These are phyloP conservation scores for Orcinus orca DNA, from an alignment of 2,113 vertebrate genomes.

Conservation along the genomic window DNA sequence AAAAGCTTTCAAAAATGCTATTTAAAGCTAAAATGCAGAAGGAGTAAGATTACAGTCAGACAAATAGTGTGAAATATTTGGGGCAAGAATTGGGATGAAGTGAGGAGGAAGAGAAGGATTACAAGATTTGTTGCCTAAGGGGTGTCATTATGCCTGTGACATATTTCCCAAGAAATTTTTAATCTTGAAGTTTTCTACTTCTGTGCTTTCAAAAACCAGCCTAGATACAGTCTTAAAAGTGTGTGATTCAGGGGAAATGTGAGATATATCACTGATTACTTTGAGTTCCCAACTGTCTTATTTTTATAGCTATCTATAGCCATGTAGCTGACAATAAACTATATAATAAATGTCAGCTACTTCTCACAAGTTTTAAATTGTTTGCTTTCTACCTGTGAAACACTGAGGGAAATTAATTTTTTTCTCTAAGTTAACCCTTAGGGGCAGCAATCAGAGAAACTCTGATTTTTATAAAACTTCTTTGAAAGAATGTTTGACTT, in stretches of 20 bases:
- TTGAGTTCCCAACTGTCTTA: slow-evolving; percentile 28
- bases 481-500: neutral
- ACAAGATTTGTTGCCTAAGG: neutral
- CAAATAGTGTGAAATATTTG: neutral
- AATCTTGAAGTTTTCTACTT: slow-evolving; percentile 9
- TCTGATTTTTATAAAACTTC: neutral
- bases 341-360: slow-evolving; percentile 52
- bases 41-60: neutral
- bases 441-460: slow-evolving; percentile 22
- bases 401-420: neutral
- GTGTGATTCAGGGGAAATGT: neutral
- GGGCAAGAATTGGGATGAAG: neutral
- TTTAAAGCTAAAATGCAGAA: neutral
- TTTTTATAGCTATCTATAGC: slow-evolving; percentile 57
- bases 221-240: neutral
- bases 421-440: neutral
- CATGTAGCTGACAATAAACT: slow-evolving; percentile 34
- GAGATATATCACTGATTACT: slow-evolving; percentile 24
- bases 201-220: neutral
- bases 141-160: neutral
- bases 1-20: slow-evolving; percentile 3
- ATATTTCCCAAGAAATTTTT: neutral
- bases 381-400: slow-evolving; percentile 41
- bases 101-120: neutral
- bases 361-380: slow-evolving; percentile 37